Base-by-base conservation (phyloP, 2,113 vertebrate species). In the Corythaeola cristata region DNA sequence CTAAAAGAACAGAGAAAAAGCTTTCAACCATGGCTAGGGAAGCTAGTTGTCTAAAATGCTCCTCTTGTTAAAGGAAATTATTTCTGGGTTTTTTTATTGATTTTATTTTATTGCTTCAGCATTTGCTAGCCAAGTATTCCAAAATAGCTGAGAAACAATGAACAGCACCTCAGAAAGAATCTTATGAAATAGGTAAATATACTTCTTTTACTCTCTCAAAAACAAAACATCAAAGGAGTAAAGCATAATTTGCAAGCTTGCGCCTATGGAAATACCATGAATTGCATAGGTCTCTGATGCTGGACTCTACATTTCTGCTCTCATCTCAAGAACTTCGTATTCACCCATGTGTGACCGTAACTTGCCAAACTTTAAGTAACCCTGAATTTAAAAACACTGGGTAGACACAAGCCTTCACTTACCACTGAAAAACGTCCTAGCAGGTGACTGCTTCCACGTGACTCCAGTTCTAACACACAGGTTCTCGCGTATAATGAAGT, bases 361-460 rank as follows among this genome's bases (percentile, higher is more conserved):
- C 66, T 76, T 63, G 24, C 17, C 24, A 23, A 53, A 39, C 15
- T 58, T 33, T 35, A 16, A 92, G 35, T 37, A 62, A 74, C 2
- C 15, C 35, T 52, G n/a, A 68, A 26, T 60, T 55, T 81, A 27
- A 60, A 74, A 78, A 17, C 18, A 35, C 27, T 11, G 10, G 16
- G 32, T 17, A 75, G 35, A 22, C 49, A 33, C 13, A 47, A 67
- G 39, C 19, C 64, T 35, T 52, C 69, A 95, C 98, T 98, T 97
- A 98, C 98, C 98, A 85, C 80, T 97, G 30, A 94, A 94, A 77
- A 98, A 97, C 6, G 94, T 77, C 82, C 95, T 92, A 37, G 93
- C 59, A 79, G 95, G 95, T 13, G 96, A 76, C 74, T 96, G 97
- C 86, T 95, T 86, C 41, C 89, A 84, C 60, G 96, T 69, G 27